Base-by-base conservation (phyloP, 2,888 invertebrate species). In the Xestia c-nigrum region DNA sequence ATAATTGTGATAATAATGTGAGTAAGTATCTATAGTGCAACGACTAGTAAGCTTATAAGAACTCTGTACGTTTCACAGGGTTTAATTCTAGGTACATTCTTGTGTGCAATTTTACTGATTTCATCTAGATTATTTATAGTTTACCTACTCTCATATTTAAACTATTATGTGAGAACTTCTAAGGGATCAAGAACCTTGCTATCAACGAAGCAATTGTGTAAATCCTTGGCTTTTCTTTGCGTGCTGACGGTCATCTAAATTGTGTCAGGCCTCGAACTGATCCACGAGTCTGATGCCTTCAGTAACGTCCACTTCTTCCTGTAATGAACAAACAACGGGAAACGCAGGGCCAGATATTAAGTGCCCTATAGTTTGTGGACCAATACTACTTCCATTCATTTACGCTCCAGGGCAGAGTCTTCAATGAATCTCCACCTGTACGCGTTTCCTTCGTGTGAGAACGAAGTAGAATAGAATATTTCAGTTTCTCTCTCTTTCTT, bases 1-100 rank as follows among this genome's bases (percentile, higher is more conserved):
- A 89, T 71, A 95, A 94, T 76, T 96, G 95, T 67, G 95, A 96
- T 81, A 69, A 88, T 52, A 73, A 87, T 43, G 78, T 74, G 80
- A 79, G 95, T 94, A 83, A 80, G 89, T 85, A 70, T 6, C 14
- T 43, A 10, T 14, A 72, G 19, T 21, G 24, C 3, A 21, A 10
- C 67, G 16, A 43, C 31, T 2, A 31, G 46, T 10, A 46, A 5
- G 68, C 5, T 61, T 61, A 61, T 9, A 19, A 31, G 19, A 4
- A 31, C 31, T 31, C 9, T 31, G 19, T 4, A 31, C 31, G 59
- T 61, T 61, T 19, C 19, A 61, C 59, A 61, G 19, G 59, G 31
- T 61, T 61, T 38, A 38, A 9, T 61, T 38, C 4, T 61, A 19
- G 59, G 59, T 61, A 9, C 9, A 19, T 19, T 38, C 9, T 38